Evolutionary conservation across 1,140 invertebrate species (phyloP).

Genomic region (Leucophenga varia): DNA sequence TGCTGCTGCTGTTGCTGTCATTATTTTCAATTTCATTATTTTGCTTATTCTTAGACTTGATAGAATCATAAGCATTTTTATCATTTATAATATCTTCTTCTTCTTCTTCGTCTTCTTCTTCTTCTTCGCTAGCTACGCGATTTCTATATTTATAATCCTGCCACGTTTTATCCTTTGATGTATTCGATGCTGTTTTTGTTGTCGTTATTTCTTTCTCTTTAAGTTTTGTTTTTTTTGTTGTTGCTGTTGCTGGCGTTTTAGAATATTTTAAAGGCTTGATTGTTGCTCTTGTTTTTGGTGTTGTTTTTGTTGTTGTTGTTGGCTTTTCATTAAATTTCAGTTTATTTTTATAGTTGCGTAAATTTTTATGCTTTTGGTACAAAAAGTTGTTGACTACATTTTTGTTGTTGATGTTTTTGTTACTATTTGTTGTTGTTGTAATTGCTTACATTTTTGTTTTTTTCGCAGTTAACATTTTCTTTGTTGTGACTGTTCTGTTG

Average conservation of each 20-base stretch:
- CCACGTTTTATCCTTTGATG: too few species aligned
- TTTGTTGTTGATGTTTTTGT: constrained; percentile 1
- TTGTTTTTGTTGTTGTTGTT: constrained; percentile 8
- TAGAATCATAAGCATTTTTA: too few species aligned
- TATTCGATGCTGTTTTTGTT: too few species aligned
- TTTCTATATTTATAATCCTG: too few species aligned
- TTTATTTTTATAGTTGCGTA: neutral
- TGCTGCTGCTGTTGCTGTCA: constrained; percentile 9
- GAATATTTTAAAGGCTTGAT: constrained; percentile 33
- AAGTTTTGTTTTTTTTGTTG: constrained; percentile 6
- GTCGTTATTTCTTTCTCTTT: neutral
- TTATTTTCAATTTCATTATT: constrained; percentile 3
- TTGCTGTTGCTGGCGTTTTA: constrained; percentile 9
- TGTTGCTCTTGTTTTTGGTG: constrained; percentile 6
- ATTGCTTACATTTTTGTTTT: neutral
- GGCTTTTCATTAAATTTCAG: constrained; percentile 2
- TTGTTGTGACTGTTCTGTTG: too few species aligned
- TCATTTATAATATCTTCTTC: too few species aligned
- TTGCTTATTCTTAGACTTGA: too few species aligned
- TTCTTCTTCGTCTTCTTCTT: too few species aligned
- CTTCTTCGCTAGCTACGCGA: too few species aligned
- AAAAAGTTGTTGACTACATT: neutral
- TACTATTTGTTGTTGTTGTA: neutral
- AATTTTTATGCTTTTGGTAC: neutral
- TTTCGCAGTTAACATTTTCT: too few species aligned